Evolutionary conservation across 30 jellyfish, hydroid and myxozoan genomes (phyloP).

Genomic region (Cassiopea xamachana): DNA sequence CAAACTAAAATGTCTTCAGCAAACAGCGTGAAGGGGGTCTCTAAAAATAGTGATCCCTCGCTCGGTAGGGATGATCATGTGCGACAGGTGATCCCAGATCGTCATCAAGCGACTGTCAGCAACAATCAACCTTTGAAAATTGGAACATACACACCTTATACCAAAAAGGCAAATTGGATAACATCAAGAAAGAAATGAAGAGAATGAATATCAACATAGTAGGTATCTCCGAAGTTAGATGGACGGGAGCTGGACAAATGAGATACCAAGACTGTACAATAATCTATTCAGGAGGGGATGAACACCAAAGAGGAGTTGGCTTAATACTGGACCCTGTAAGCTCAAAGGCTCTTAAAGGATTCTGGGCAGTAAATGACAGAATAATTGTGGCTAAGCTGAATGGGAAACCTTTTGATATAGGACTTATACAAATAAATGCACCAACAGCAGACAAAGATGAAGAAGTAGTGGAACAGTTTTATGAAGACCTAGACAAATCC

Average conservation of each 20-base stretch:
- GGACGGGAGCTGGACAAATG: slow-evolving; percentile 11
- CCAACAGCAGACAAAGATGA: slow-evolving; percentile 40
- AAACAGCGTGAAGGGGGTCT: too few relatives aligned
- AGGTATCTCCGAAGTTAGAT: slow-evolving; percentile 20
- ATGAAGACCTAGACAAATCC: slow-evolving; percentile 11
- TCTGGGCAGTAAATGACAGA: slow-evolving; percentile 13
- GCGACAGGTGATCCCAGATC: too few relatives aligned
- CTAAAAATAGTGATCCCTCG: too few relatives aligned
- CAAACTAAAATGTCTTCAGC: too few relatives aligned
- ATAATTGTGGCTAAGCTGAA: neutral
- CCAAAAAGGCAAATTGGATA: too few relatives aligned
- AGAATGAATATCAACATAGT: slow-evolving; percentile 12
- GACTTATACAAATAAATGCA: slow-evolving; percentile 4
- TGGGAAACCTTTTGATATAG: slow-evolving; percentile 30
- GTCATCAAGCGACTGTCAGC: too few relatives aligned
- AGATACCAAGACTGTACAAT: neutral
- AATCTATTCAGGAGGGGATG: slow-evolving; percentile 11
- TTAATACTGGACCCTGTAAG: neutral
- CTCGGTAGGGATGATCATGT: too few relatives aligned
- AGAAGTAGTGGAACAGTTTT: slow-evolving; percentile 31
- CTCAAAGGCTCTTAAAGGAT: neutral
- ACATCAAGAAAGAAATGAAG: too few relatives aligned
- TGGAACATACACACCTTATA: slow-evolving; percentile 41
- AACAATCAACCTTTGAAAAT: slow-evolving; percentile 25
- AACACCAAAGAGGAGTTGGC: slow-evolving; percentile 45